Base-by-base conservation (phyloP, 2,113 vertebrate species). In the Chloropsis hardwickii region DNA sequence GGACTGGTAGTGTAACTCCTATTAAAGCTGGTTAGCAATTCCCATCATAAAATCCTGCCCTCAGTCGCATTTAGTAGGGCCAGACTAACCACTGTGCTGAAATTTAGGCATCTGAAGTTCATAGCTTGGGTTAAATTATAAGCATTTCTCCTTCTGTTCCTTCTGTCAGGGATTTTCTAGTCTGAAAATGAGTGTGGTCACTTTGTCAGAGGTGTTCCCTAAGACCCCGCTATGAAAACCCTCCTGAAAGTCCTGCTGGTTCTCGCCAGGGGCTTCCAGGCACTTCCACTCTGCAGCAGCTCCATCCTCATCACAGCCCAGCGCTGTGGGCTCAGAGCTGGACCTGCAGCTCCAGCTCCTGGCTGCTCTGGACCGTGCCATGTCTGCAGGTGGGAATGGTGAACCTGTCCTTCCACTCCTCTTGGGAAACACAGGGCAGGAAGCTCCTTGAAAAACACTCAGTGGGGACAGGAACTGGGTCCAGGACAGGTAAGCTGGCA, bases 391-490 rank as follows among this genome's bases (percentile, higher is more conserved):
- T 17, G 81, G 56, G 81, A 83, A 91, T 25, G 37, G 42, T 0
- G 0, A 81, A 94, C 96, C 66, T 35, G 93, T 91, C 87, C 84
- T 89, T 79, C 94, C 93, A 92, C 81, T 90, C 78, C n/a, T 92
- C 79, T 69, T 1, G 6, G 78, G 69, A 85, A 92, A 80, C 4
- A 1, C 0, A 0, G 61, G 87, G 70, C 50, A 50, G 78, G 70
- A 89, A 87, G 42, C 81, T 95, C 53, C 73, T n/a, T 18, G 37
- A 62, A 4, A 47, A 83, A 62, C 37, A 35, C 1, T 3, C 0
- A 1, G 10, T 17, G 39, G 42, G 28, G 67, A 77, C 0, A 0
- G 66, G 79, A 80, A 54, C 66, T 42, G 67, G 35, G 39, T 40
- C 1, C 0, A 0, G 27, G 58, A 79, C 2, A 0, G 81, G 37